Percentiles rank a stretch among this genome's conserved stretches.
Evolutionary conservation across 2,113 vertebrate genomes (phyloP).

Genomic region (Syngnathus floridae): DNA sequence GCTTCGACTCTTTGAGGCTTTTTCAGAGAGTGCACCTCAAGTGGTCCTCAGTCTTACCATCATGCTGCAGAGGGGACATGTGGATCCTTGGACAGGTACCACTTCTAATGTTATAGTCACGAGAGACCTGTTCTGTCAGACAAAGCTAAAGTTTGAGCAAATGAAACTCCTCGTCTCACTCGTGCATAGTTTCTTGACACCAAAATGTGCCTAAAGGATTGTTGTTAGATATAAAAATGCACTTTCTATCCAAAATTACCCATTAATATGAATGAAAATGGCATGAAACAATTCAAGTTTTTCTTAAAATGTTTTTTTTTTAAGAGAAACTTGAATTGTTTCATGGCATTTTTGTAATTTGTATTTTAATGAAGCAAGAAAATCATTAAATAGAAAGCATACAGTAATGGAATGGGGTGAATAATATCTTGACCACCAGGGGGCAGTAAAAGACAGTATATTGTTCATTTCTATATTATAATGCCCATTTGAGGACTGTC

Average conservation of each 20-base stretch:
- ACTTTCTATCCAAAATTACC: neutral
- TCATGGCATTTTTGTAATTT: neutral
- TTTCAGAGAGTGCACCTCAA: constrained; percentile 81
- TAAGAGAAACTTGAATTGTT: neutral
- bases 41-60: constrained; percentile 75
- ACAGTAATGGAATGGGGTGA: no score
- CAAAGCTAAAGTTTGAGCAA: neutral
- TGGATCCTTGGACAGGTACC: constrained; percentile 56
- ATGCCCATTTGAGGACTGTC: no score
- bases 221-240: neutral
- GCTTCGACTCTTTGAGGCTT: constrained; percentile 81
- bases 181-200: neutral
- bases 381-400: no score
- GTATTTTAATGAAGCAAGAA: no score
- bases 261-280: neutral
- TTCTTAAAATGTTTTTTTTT: no score
- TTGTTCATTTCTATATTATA: no score
- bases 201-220: neutral
- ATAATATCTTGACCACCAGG: no score
- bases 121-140: neutral
- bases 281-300: neutral
- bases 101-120: constrained; percentile 26
- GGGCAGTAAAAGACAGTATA: no score
- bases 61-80: constrained; percentile 53
- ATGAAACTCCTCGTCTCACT: neutral